Evolutionary conservation across 1,140 invertebrate species (phyloP).

Genomic region (Battus philenor): DNA sequence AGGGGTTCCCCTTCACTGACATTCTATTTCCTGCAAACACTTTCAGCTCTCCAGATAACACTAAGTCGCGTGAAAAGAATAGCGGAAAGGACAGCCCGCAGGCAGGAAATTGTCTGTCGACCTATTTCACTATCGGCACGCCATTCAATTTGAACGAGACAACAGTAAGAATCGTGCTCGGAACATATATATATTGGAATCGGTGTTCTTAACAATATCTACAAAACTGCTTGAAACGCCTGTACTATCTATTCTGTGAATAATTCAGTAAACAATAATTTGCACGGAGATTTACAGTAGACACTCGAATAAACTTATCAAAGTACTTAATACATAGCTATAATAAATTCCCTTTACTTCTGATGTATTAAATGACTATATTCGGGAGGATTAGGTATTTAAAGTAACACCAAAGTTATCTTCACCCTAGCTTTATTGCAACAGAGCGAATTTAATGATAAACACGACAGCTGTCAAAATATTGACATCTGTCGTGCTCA

Average conservation of each 20-base stretch:
- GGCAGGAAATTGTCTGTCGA: slow-evolving; percentile 62
- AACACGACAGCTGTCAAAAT: too few species aligned
- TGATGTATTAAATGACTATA: too few species aligned
- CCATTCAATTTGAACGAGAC: slow-evolving; percentile 21
- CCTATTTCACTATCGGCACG: slow-evolving; percentile 43
- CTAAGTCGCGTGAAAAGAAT: slow-evolving; percentile 44
- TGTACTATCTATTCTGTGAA: slow-evolving; percentile 3
- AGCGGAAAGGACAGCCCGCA: slow-evolving; percentile 38
- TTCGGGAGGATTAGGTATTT: too few species aligned
- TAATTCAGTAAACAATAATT: too few species aligned
- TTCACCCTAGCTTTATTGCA: too few species aligned
- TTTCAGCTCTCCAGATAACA: slow-evolving; percentile 45
- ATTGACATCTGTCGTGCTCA: too few species aligned
- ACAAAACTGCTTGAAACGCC: background rate
- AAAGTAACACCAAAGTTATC: too few species aligned
- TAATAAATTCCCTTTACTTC: too few species aligned
- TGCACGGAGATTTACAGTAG: too few species aligned
- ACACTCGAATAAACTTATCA: too few species aligned
- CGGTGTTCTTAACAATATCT: background rate
- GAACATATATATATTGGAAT: slow-evolving; percentile 1
- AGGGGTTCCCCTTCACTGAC: slow-evolving; percentile 49
- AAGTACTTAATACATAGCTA: too few species aligned
- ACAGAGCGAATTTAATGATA: too few species aligned
- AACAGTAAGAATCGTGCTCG: slow-evolving; percentile 22
- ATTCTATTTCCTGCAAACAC: slow-evolving; percentile 53